Base-by-base conservation (phyloP, 2,888 invertebrate species). In the Oxycera nigricornis region DNA sequence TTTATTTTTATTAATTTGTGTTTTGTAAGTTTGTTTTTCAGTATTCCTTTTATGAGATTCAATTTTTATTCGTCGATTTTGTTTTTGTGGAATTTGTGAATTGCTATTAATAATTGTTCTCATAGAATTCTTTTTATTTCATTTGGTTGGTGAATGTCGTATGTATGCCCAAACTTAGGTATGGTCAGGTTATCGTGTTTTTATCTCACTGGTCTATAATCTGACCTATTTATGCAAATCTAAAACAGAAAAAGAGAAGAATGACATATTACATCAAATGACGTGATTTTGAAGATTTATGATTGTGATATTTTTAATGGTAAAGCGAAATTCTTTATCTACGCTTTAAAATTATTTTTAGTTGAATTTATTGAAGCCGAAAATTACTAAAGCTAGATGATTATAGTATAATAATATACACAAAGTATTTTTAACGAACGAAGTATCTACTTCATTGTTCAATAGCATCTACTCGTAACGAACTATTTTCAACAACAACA, bases 91-190 rank as follows among this genome's bases (percentile, higher is more conserved):
- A n/a, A n/a, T n/a, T n/a, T n/a, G n/a, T n/a, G n/a, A n/a, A n/a
- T n/a, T 39, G 52, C 35, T 39, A 39, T 73, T 41, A 73, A 59
- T 55, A 52, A 26, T 59, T 67, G 17, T 73, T 61, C 35, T 75
- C 55, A 67, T 70, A 46, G 35, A 31, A 52, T 75, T 72, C n/a
- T n/a, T n/a, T 74, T 70, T 70, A 76, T 75, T 78, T 78, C 22
- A 50, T 28, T 78, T 77, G 80, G 82, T 84, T 85, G 85, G 85
- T 85, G 85, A 85, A 85, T 85, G 84, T 83, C 84, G 82, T 84
- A 82, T 83, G 84, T 84, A 82, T 83, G 84, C 82, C 82, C 81
- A 81, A 79, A 78, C 79, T 73, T 77, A 35, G 61, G 61, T 74
- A 77, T 77, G 76, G 76, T 77, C 75, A 76, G 76, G 57, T 78